Evolutionary conservation across 2,888 invertebrate genomes (phyloP).

Genomic region (Cheilosia urbana): DNA sequence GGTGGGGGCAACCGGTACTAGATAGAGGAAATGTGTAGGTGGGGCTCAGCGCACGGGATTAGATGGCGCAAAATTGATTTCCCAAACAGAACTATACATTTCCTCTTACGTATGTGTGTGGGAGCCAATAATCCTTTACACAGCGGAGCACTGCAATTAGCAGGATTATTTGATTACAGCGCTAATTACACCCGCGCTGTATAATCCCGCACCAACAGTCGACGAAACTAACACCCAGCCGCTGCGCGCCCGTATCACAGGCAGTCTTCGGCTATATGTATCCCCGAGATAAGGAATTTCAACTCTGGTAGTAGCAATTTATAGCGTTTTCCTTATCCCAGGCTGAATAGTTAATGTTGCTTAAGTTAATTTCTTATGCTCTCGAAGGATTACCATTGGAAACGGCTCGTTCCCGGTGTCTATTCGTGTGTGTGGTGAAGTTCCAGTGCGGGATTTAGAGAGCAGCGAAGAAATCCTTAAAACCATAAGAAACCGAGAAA

Average conservation of each 20-base stretch:
- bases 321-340: conserved; percentile 70
- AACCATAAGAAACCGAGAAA: background rate
- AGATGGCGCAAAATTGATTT: conserved; percentile 57
- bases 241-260: background rate
- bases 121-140: conserved; percentile 75
- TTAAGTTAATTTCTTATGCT: conserved; percentile 71
- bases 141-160: conserved; percentile 78
- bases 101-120: background rate
- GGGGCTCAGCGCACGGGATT: background rate
- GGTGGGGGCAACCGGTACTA: background rate
- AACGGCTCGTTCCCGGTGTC: conserved; percentile 23
- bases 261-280: conserved; percentile 44
- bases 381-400: conserved; percentile 60
- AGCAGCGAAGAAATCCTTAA: conserved; percentile 13
- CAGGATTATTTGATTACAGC: conserved; percentile 79
- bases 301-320: conserved; percentile 49
- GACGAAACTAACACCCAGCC: conserved; percentile 12
- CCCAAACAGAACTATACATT: conserved; percentile 19
- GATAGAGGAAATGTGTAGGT: too few species aligned
- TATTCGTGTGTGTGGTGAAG: conserved; percentile 12
- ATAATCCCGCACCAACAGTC: conserved; percentile 45
- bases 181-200: conserved; percentile 68
- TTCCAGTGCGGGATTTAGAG: conserved; percentile 6
- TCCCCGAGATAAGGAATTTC: conserved; percentile 66
- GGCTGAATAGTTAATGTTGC: conserved; percentile 74